Conservation (phyloP, 2,888 invertebrate species). For the Cybosia mesomella region DNA sequence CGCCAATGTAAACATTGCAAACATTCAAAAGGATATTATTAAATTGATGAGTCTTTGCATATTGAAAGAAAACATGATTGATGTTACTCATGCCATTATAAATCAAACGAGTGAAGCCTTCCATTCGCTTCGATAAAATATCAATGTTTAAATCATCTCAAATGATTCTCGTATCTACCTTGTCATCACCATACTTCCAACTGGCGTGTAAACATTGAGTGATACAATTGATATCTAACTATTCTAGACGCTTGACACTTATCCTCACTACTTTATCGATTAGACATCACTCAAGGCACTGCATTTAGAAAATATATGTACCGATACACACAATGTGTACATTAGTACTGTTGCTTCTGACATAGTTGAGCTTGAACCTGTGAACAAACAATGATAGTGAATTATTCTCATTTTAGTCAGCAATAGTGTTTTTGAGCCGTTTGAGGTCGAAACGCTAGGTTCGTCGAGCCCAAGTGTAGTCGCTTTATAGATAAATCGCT, state of each 20-base stretch:
- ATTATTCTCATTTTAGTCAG: background rate
- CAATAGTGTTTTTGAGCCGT: too few relatives aligned
- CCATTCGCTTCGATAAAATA: background rate
- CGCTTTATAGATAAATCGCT: too few relatives aligned
- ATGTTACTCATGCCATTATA: background rate
- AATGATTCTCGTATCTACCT: conserved; percentile 19
- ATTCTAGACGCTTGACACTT: conserved; percentile 47
- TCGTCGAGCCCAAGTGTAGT: too few relatives aligned
- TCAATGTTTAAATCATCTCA: background rate
- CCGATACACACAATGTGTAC: conserved; percentile 57
- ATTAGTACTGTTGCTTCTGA: conserved; percentile 55
- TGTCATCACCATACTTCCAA: conserved; percentile 25
- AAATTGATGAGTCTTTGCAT: conserved; percentile 11
- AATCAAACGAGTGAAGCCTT: background rate
- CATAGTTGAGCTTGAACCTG: conserved; percentile 68
- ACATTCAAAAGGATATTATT: conserved; percentile 14
- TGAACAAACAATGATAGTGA: conserved; percentile 46
- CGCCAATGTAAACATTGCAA: conserved; percentile 4
- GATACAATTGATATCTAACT: conserved; percentile 61
- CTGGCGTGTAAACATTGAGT: conserved; percentile 47
- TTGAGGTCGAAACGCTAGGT: too few relatives aligned
- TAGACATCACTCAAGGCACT: conserved; percentile 82
- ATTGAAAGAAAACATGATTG: conserved; percentile 4
- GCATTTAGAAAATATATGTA: conserved; percentile 80
- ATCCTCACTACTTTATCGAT: conserved; percentile 52